Conservation (phyloP, 1,140 invertebrate genomes). For the Meloidogyne hapla region DNA sequence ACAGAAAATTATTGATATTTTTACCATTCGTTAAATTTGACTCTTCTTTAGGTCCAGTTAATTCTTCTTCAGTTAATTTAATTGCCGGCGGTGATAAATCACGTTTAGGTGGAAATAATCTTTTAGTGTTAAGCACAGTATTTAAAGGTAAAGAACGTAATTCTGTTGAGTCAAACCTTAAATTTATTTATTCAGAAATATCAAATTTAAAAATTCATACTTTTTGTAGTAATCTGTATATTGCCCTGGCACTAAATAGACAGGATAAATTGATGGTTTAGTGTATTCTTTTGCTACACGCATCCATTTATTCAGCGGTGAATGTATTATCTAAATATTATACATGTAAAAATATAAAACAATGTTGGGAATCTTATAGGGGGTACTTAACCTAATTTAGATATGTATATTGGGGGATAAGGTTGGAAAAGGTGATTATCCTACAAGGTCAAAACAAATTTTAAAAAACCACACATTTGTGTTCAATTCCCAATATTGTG, state of each 20-base stretch:
- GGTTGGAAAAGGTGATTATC: neutral
- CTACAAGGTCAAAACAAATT: too few species aligned
- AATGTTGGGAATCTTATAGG: too few species aligned
- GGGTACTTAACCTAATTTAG: too few species aligned
- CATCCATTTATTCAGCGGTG: constrained; percentile 35
- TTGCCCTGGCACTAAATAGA: constrained; percentile 45
- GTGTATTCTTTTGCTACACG: constrained; percentile 34
- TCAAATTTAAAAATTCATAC: neutral
- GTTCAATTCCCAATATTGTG: constrained; percentile 32
- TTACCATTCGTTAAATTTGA: constrained; percentile 11
- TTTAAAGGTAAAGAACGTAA: constrained; percentile 39
- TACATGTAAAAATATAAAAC: neutral
- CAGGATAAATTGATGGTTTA: constrained; percentile 43
- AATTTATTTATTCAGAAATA: constrained; percentile 12
- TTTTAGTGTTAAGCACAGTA: constrained; percentile 45
- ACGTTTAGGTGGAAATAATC: constrained; percentile 43
- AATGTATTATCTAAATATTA: constrained; percentile 37
- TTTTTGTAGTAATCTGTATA: constrained; percentile 33
- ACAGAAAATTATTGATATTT: neutral
- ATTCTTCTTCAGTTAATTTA: constrained; percentile 43
- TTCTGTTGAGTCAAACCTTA: constrained; percentile 36
- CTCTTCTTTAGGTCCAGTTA: constrained; percentile 8
- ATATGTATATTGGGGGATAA: too few species aligned
- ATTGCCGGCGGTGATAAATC: constrained; percentile 39
- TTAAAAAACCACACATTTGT: constrained; percentile 12